These are phyloP conservation scores for Amphipyra tragopoginis DNA, from an alignment of 2,888 invertebrate genomes.

Conservation along the genomic window DNA sequence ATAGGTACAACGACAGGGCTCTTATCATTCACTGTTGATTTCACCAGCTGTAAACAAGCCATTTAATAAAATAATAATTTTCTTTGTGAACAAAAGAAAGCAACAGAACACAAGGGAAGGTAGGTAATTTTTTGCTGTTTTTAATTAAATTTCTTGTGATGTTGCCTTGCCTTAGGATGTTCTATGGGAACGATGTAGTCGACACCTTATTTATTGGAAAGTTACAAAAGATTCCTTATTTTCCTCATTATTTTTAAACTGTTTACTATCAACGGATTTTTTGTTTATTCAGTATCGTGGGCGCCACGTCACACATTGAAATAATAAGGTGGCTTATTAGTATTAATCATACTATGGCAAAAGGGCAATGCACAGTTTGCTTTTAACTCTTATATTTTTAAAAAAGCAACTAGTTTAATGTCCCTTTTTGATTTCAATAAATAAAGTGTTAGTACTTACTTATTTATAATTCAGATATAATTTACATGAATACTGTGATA, in stretches of 20 bases:
- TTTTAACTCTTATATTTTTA: too few species aligned
- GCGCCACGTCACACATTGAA: neutral
- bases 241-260: neutral
- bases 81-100: conserved; percentile 38
- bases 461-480: too few species aligned
- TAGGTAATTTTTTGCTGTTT: conserved; percentile 16
- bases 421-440: too few species aligned
- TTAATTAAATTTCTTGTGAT: conserved; percentile 14
- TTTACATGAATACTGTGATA: too few species aligned
- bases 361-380: too few species aligned
- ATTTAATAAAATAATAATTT: conserved; percentile 27
- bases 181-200: neutral
- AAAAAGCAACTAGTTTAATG: too few species aligned
- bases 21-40: conserved; percentile 58
- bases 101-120: conserved; percentile 36
- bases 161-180: conserved; percentile 5
- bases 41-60: conserved; percentile 47
- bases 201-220: neutral
- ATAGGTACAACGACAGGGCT: conserved; percentile 56
- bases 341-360: too few species aligned
- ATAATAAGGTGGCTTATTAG: too few species aligned
- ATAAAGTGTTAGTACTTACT: too few species aligned
- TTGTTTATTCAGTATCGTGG: neutral
- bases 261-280: neutral
- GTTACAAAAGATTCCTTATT: neutral